Evolutionary conservation across 2,888 invertebrate genomes (phyloP).

Genomic region (Lasioglossum pauxillum): DNA sequence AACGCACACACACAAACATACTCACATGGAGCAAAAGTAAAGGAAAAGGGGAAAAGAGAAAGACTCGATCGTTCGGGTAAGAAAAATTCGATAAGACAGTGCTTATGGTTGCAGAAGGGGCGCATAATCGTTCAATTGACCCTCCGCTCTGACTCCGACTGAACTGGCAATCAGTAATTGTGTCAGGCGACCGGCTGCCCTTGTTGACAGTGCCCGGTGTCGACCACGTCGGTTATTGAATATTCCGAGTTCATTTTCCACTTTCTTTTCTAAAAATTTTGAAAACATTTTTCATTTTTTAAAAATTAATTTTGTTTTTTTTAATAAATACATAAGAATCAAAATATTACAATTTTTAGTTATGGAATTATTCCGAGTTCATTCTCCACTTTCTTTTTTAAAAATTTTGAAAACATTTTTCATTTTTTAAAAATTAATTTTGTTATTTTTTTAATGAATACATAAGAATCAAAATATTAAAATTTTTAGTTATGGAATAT

Average conservation of each 20-base stretch:
- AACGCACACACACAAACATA: not conserved
- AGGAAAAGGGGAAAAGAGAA: not conserved
- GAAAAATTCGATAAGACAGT: slow-evolving; percentile 54
- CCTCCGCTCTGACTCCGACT: slow-evolving; percentile 42
- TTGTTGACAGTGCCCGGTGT: slow-evolving; percentile 52
- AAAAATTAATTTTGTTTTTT: too few species aligned
- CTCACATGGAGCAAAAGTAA: not conserved
- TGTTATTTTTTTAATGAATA: too few species aligned
- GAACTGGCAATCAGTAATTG: slow-evolving; percentile 55
- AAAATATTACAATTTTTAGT: too few species aligned
- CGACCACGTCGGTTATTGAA: slow-evolving; percentile 16
- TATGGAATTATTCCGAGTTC: too few species aligned
- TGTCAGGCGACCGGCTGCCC: slow-evolving; percentile 58
- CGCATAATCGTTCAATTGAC: slow-evolving; percentile 61
- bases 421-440: too few species aligned
- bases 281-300: too few species aligned
- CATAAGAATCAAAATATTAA: too few species aligned
- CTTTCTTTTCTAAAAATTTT: too few species aligned
- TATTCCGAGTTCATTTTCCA: slow-evolving; percentile 25
- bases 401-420: too few species aligned
- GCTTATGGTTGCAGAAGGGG: slow-evolving; percentile 23
- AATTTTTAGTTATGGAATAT: too few species aligned
- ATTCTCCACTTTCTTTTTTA: too few species aligned
- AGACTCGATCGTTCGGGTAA: slow-evolving; percentile 24
- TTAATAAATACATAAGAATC: too few species aligned